Evolutionary conservation across 2,113 vertebrate genomes (phyloP), one percentile per base, ranked within the genome.

Genomic region (Mobula birostris): DNA sequence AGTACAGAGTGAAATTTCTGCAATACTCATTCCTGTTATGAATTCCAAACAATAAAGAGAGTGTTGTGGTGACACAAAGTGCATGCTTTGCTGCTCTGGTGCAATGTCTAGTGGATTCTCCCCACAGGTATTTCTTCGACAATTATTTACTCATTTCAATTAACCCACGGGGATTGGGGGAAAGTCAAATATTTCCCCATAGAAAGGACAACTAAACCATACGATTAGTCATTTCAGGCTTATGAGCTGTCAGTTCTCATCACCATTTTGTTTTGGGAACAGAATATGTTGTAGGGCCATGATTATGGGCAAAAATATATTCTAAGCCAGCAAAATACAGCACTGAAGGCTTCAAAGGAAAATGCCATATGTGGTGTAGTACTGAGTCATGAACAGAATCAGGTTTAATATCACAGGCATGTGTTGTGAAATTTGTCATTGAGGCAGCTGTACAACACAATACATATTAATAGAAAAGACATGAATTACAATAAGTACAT

Each of bases 1-100:
- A 88, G 14, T 19, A 63, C 3, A 90, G n/a, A 90, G 29, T 90
- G n/a, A 90, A 68, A 68, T 66, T 63, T 19, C 83, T 61, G 56
- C 8, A 82, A 82, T 48, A 82, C 79, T 82, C 79, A 82, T 82
- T 82, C 40, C 82, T 90, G n/a, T 66, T 90, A 32, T 66, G 29
- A 90, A 66, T 66, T 19, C 32, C 5, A 68, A 83, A 85, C 82
- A 58, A 58, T 85, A 58, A 85, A 85, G 82, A 14, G 56, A 29
- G 48, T 56, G 82, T 29, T 85, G 82, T n/a, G 29, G 29, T 90
- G 61, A n/a, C 58, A 88, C 85, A 88, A n/a, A 66, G 5, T 88
- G 14, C n/a, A 17, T 66, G 29, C 48, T 61, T 61, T 58, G 24
- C 9, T 87, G 83, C 83, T 61, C 83, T 87, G 21, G 2, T 61